Percentiles rank a stretch among this genome's conserved stretches.
phyloP scores from a whole-genome alignment of 2,113 vertebrate species.

The Ailurus styani region DNA sequence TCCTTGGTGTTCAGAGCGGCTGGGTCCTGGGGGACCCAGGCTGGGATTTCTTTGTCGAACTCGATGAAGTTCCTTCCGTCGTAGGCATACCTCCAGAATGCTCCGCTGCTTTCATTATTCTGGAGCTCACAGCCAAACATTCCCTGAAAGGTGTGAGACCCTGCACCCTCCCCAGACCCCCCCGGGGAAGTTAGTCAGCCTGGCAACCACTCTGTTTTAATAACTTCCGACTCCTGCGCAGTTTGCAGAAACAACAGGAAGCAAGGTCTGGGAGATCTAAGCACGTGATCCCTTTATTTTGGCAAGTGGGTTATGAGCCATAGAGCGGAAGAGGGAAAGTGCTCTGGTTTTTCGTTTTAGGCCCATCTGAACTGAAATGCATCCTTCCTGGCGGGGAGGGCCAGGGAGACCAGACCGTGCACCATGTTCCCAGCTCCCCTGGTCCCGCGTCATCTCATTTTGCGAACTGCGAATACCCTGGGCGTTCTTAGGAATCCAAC shows the following conservation, averaged over 20 bases:
- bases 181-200: background rate
- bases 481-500: background rate
- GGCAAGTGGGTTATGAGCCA: background rate
- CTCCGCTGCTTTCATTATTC: background rate
- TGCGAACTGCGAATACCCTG: background rate
- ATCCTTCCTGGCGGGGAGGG: background rate
- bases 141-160: conserved; percentile 48
- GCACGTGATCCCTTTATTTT: background rate
- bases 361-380: background rate
- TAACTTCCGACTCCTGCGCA: background rate
- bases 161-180: background rate
- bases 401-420: background rate
- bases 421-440: background rate
- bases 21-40: conserved; percentile 44
- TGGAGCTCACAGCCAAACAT: conserved; percentile 15
- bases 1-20: conserved; percentile 24
- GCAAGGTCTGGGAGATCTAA: background rate
- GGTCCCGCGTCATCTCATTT: background rate
- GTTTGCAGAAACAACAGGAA: background rate
- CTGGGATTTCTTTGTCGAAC: conserved; percentile 54
- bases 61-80: conserved; percentile 49
- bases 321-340: background rate
- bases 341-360: background rate
- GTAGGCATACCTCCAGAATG: background rate
- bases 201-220: background rate